phyloP scores from a whole-genome alignment of 2,113 vertebrate species.

The crab-eating macaque (Macaca fascicularis) region T2T-MFA8v1.1 NC_088375.1:162733001-162733500 shows the following conservation, averaged over 20 bases:
- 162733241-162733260: neutral
- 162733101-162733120: neutral
- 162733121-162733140: fast-evolving
- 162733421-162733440: neutral
- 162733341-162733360: neutral
- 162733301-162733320: neutral
- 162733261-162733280: neutral
- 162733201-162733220: neutral
- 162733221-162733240: neutral
- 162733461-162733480: neutral
- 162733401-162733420: neutral
- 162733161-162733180: too few relatives aligned
- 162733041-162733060: neutral
- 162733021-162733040: neutral
- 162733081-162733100: neutral
- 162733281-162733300: fast-evolving
- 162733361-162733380: neutral
- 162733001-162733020: neutral
- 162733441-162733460: neutral
- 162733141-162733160: neutral
- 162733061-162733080: neutral
- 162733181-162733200: neutral
- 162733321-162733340: neutral
- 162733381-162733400: neutral
- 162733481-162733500: neutral